A percentile compares a stretch with the other conserved stretches of the same genome.
phyloP scores from a whole-genome alignment of 2,113 vertebrate species.

The Callipepla squamata region DNA sequence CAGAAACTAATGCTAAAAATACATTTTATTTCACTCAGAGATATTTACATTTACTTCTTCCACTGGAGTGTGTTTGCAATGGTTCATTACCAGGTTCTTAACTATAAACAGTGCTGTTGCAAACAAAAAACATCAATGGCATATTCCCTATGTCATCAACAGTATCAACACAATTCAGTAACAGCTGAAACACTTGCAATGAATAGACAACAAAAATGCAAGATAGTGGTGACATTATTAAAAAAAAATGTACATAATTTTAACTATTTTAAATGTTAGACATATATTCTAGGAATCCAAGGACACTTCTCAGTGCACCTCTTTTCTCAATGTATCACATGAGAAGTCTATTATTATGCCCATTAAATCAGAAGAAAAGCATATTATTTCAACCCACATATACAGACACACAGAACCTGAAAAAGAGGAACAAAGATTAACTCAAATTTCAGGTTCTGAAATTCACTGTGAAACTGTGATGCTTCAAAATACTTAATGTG shows the following conservation, averaged over 20 bases:
- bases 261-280: background rate
- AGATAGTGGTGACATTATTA: background rate
- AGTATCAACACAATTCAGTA: background rate
- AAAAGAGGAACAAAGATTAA: background rate
- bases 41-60: conserved; percentile 17
- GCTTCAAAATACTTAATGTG: background rate
- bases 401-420: background rate
- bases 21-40: conserved; percentile 11
- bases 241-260: background rate
- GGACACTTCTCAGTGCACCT: background rate
- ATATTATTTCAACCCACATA: background rate
- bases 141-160: conserved; percentile 9
- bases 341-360: background rate
- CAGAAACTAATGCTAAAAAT: conserved; percentile 1
- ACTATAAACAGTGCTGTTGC: conserved; percentile 51
- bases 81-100: conserved; percentile 60
- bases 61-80: conserved; percentile 18
- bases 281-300: background rate
- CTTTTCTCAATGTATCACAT: background rate
- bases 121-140: conserved; percentile 1
- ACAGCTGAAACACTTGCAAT: background rate
- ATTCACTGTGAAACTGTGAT: background rate
- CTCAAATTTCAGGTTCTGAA: background rate
- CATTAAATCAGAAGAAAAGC: background rate
- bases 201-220: background rate